Evolutionary conservation across 1,140 invertebrate species (phyloP), one percentile per base, ranked within the genome.

Genomic region (Hylyphantes graminicola): DNA sequence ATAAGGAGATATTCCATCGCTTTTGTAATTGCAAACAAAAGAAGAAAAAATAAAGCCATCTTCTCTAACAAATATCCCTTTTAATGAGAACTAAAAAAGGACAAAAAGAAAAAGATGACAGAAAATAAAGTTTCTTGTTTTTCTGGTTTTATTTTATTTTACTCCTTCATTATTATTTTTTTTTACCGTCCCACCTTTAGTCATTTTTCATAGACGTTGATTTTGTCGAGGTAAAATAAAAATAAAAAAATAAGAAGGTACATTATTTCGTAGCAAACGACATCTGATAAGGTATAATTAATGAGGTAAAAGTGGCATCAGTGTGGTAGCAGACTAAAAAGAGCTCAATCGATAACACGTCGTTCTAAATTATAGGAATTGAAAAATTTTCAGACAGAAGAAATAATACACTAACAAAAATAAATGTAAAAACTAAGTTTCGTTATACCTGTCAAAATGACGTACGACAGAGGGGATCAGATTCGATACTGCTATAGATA

Each of bases 231-330:
- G 35, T 35, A 35, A 35, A 35, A 35, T 35, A 2, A 35, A 35
- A 35, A 35, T 2, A 35, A 35, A 78, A 35, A 35, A 78, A 78
- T 54, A 12, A 78, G 63, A 78, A 78, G 53, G 61, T 65, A 78
- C 75, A 78, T 78, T 78, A 78, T 67, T 78, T 78, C 54, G 51
- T 48, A 67, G 50, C 51, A 65, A 67, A 67, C 61, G 75, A 65
- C 75, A 80, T 70, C 64, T 70, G 77, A 80, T 80, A 80, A 80
- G 64, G 77, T 80, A 70, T 80, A 80, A 80, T 80, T 80, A 80
- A 80, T 80, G 77, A 70, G 50, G 12, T n/a, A 10, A 70, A 70
- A 80, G 61, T 80, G 77, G 64, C 63, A 70, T 54, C 35, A 21
- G 50, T 57, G 51, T 57, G 54, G 72, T 55, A 21, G 57, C 35